Conservation (phyloP, 2,113 vertebrate genomes). For the Circaetus gallicus region DNA sequence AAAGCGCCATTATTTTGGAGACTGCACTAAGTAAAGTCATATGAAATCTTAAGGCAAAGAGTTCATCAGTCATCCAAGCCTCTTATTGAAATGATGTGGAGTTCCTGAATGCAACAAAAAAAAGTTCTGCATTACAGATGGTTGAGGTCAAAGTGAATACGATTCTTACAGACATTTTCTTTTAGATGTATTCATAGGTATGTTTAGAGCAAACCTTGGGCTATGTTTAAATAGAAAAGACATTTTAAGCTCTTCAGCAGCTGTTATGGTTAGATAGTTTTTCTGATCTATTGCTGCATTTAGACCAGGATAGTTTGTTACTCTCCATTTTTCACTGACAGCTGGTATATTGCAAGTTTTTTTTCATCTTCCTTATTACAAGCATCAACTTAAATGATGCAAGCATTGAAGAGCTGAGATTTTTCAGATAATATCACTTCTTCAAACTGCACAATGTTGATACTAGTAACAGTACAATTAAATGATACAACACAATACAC, state of each 20-base stretch:
- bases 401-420: not conserved
- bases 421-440: not conserved
- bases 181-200: not conserved
- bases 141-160: not conserved
- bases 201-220: not conserved
- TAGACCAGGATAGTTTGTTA: not conserved
- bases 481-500: not conserved
- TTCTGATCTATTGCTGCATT: slow-evolving; percentile 33
- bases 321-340: not conserved
- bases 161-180: not conserved
- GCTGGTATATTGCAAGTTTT: not conserved
- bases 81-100: not conserved
- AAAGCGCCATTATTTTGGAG: not conserved
- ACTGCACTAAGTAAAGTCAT: not conserved
- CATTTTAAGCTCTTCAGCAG: not conserved
- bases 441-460: not conserved
- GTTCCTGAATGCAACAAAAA: not conserved
- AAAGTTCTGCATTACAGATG: not conserved
- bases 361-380: not conserved
- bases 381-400: not conserved
- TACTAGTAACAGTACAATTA: not conserved
- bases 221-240: slow-evolving; percentile 20
- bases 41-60: not conserved
- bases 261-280: not conserved
- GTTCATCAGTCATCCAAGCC: not conserved